phyloP scores from a whole-genome alignment of 2,113 vertebrate species.

The Notothenia coriiceps region DNA sequence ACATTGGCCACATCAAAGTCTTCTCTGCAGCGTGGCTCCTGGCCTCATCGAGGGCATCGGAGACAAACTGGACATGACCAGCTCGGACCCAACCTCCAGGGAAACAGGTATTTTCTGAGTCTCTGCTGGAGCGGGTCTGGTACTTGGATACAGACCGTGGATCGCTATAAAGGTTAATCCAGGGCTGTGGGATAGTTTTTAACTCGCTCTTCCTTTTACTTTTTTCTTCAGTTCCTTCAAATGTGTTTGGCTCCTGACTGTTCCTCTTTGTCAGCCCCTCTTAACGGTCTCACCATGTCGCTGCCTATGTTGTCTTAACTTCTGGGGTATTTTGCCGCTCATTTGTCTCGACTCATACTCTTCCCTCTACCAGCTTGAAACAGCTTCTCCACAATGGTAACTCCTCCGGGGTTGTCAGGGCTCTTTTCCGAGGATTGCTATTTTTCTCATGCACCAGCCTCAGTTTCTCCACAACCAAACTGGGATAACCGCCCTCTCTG shows the following conservation, averaged over 20 bases:
- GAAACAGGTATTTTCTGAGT: conserved; percentile 63
- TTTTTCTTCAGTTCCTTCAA: conserved; percentile 44
- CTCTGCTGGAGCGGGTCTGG: conserved; percentile 60
- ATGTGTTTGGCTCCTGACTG: conserved; percentile 23
- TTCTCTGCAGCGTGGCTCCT: conserved; percentile 27
- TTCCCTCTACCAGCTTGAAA: conserved; percentile 68
- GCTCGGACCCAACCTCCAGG: conserved; percentile 49
- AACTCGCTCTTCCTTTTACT: conserved; percentile 54
- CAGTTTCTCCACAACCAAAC: conserved; percentile 69
- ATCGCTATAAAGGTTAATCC: conserved; percentile 52
- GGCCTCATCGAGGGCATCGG: conserved; percentile 64
- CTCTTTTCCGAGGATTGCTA: conserved; percentile 33
- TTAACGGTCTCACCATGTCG: conserved; percentile 21
- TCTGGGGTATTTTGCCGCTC: not conserved
- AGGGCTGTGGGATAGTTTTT: conserved; percentile 12
- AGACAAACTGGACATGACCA: conserved; percentile 70
- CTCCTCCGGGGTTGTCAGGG: conserved; percentile 13
- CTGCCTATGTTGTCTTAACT: not conserved
- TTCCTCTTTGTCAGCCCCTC: conserved; percentile 59
- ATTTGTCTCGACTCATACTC: conserved; percentile 55
- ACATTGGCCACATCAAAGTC: conserved; percentile 52
- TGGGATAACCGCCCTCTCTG: conserved; percentile 11
- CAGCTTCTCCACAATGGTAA: conserved; percentile 39
- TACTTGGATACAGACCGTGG: conserved; percentile 52
- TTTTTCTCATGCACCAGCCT: conserved; percentile 51